These are phyloP conservation scores for Varanus salvator DNA, from an alignment of 2,113 vertebrate species.

Conservation along the genomic window DNA sequence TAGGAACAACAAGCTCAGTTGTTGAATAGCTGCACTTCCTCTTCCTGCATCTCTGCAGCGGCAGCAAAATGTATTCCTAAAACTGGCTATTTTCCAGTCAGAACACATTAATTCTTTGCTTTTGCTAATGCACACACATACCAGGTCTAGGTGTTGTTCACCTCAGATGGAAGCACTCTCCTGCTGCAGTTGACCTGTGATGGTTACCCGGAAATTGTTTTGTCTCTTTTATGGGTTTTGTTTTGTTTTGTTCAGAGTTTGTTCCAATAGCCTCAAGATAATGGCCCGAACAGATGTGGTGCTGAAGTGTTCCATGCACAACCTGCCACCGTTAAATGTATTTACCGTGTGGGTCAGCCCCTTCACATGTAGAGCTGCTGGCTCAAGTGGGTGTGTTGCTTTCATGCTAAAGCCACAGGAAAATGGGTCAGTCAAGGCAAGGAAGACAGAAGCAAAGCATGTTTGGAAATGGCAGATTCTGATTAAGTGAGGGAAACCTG, in stretches of 20 bases:
- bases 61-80: background rate
- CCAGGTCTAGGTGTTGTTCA: background rate
- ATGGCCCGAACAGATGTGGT: background rate
- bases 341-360: background rate
- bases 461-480: background rate
- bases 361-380: background rate
- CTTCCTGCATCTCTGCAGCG: background rate
- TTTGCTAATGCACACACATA: background rate
- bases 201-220: background rate
- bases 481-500: background rate
- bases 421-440: background rate
- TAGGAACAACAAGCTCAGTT: background rate
- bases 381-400: background rate
- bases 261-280: background rate
- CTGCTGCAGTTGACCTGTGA: background rate
- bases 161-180: background rate
- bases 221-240: background rate
- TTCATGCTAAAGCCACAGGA: background rate
- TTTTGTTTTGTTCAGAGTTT: background rate
- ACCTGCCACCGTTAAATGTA: background rate
- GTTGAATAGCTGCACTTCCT: background rate
- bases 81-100: background rate
- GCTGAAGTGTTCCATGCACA: background rate
- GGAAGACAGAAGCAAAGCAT: background rate
- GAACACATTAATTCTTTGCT: background rate